Percentiles rank a stretch among this genome's conserved stretches.
These are phyloP conservation scores for Pseudolaguvia tuberculata DNA, from an alignment of 2,113 vertebrate species.

Conservation along the genomic window DNA sequence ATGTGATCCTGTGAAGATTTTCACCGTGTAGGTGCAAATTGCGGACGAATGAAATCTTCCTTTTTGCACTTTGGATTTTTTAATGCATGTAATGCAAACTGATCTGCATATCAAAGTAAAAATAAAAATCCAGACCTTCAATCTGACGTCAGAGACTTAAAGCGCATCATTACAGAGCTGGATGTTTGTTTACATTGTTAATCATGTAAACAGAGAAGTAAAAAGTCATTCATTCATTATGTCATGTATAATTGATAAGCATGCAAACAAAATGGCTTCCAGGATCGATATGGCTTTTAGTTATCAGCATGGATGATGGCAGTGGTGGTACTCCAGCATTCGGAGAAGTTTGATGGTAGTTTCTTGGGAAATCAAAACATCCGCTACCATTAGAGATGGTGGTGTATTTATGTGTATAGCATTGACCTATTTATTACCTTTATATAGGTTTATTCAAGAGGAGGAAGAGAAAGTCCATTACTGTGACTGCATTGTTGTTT, in stretches of 20 bases:
- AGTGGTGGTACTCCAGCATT: neutral
- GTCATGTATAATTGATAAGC: conserved; percentile 23
- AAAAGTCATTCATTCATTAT: conserved; percentile 2
- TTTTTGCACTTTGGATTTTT: neutral
- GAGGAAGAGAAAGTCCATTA: conserved; percentile 94
- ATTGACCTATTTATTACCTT: conserved; percentile 20
- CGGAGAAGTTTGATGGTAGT: neutral
- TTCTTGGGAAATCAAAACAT: neutral
- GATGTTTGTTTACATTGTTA: conserved; percentile 4
- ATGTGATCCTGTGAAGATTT: neutral
- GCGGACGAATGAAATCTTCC: conserved; percentile 16
- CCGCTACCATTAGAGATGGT: neutral
- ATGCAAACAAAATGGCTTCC: conserved; percentile 17
- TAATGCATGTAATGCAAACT: neutral
- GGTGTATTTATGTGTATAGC: conserved; percentile 3
- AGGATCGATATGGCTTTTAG: conserved; percentile 33
- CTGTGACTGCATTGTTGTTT: conserved; percentile 87
- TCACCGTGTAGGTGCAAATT: conserved; percentile 9
- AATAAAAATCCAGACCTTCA: neutral
- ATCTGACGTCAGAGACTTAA: neutral
- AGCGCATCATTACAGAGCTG: neutral
- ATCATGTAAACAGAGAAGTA: conserved; percentile 21
- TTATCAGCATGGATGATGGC: neutral
- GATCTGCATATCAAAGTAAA: neutral
- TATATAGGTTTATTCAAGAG: conserved; percentile 85